phyloP scores from a whole-genome alignment of 1,140 invertebrate species.

The Cotesia chilonis region DNA sequence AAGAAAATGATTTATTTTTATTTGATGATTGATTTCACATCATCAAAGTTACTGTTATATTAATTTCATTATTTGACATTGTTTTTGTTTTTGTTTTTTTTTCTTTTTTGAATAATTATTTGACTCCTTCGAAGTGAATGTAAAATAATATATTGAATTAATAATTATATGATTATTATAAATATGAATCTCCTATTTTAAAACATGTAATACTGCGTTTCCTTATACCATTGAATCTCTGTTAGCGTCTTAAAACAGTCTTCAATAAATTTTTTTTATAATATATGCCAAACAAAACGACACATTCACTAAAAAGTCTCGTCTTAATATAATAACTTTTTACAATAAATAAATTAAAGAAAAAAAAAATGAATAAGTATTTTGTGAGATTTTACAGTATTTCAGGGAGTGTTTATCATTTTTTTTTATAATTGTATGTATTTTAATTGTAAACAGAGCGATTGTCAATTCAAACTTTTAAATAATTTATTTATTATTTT shows the following conservation, averaged over 20 bases:
- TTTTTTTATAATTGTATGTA: conserved; percentile 50
- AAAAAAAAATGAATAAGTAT: conserved; percentile 50
- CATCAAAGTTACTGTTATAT: too few relatives aligned
- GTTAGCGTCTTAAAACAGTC: neutral
- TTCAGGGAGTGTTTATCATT: conserved; percentile 63
- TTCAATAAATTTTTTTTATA: conserved; percentile 6
- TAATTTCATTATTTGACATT: too few relatives aligned
- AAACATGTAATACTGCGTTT: neutral
- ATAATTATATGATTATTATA: neutral
- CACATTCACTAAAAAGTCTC: neutral
- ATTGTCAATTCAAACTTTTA: conserved; percentile 22
- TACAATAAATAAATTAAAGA: neutral
- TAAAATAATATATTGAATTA: too few relatives aligned
- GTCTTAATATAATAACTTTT: conserved; percentile 9
- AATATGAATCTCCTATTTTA: neutral
- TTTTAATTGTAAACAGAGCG: conserved; percentile 23
- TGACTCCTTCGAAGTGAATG: too few relatives aligned
- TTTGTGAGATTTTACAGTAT: conserved; percentile 67
- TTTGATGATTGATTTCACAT: too few relatives aligned
- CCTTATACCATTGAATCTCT: conserved; percentile 5
- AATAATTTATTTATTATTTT: conserved; percentile 33
- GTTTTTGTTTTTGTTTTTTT: too few relatives aligned
- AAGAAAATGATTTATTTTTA: too few relatives aligned
- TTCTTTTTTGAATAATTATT: too few relatives aligned
- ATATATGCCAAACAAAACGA: conserved; percentile 3